Percentiles rank a stretch among this genome's conserved stretches.
Conservation (phyloP, 2,888 invertebrate species). For the Phortica magna region DNA sequence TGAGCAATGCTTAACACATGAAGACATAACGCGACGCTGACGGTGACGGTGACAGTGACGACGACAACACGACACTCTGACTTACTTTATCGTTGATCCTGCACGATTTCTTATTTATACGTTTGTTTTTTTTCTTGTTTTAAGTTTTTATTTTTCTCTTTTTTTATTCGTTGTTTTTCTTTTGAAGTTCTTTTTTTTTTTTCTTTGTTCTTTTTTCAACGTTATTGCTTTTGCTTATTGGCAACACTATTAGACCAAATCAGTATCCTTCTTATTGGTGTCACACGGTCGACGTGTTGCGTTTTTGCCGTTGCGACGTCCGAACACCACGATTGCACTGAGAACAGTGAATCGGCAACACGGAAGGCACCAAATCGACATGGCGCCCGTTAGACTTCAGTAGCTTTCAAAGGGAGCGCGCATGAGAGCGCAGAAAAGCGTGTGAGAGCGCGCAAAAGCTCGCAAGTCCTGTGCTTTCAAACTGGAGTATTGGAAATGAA, state of each 20-base stretch:
- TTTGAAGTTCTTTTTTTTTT: constrained; percentile 18
- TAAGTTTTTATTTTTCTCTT: constrained; percentile 38
- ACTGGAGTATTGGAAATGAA: constrained; percentile 37
- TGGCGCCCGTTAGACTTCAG: neutral
- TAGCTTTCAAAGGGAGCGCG: neutral
- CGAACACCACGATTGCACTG: constrained; percentile 74
- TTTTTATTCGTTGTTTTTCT: constrained; percentile 28
- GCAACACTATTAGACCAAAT: neutral
- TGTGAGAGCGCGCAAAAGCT: constrained; percentile 48
- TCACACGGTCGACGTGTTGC: constrained; percentile 40
- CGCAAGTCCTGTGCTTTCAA: neutral
- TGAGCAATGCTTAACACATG: neutral
- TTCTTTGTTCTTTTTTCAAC: constrained; percentile 26
- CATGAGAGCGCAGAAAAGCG: neutral
- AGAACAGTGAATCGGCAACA: constrained; percentile 67
- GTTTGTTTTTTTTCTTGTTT: constrained; percentile 42
- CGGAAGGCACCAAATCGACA: neutral
- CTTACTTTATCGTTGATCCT: neutral
- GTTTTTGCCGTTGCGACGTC: constrained; percentile 64
- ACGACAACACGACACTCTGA: neutral
- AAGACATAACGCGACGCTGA: too few relatives aligned
- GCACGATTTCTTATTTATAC: constrained; percentile 30
- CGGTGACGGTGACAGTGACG: neutral
- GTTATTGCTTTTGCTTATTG: neutral
- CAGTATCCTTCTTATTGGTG: neutral